Base-by-base conservation (phyloP, 2,797 vertebrate species). In the Ficedula albicollis region DNA sequence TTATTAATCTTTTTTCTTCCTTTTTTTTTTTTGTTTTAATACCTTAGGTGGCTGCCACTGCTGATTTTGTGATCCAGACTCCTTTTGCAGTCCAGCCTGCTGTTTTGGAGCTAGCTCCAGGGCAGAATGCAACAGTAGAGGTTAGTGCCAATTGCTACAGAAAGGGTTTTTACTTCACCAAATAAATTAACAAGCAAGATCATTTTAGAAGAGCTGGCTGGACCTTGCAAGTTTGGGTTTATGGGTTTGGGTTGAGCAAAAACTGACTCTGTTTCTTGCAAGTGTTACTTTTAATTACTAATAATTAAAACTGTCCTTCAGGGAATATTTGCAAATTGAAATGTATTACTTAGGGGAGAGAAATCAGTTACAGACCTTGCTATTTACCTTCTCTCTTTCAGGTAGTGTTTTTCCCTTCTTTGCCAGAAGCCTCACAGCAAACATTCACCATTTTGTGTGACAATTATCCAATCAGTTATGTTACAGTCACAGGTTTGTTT, bases 41-140 rank as follows among this genome's bases (percentile, higher is more conserved):
- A 39, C 36, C 1, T 52, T 78, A 99, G 99, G 95, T 97, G 59
- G 94, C 98, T 56, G 95, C 97, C 39, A 97, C 89, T 62, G 41
- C 43, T 7, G 97, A 97, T 85, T 98, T 98, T 52, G 97, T 98
- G 39, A 98, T 98, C 72, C 97, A 99, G 17, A 97, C 98, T 26
- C 99, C 99, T 3, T 99, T 99, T 97, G 98, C 98, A 48, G 90
- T 99, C 84, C 97, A 97, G n/a, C 99, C 99, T 0, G 98, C 98
- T 4, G 87, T 97, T 92, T 99, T 99, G 90, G 97, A 98, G 83
- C 97, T 99, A 89, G 94, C 97, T 76, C 98, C 99, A 6, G 98
- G 98, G 83, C 98, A 98, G 84, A 94, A 96, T 44, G 91, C 93
- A 1, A 38, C 97, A 8, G 29, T 99, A 68, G 98, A 99, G 99